A percentile compares a stretch with the other conserved stretches of the same genome.
phyloP scores from a whole-genome alignment of 2,888 invertebrate genomes.

The Limenitis camilla region DNA sequence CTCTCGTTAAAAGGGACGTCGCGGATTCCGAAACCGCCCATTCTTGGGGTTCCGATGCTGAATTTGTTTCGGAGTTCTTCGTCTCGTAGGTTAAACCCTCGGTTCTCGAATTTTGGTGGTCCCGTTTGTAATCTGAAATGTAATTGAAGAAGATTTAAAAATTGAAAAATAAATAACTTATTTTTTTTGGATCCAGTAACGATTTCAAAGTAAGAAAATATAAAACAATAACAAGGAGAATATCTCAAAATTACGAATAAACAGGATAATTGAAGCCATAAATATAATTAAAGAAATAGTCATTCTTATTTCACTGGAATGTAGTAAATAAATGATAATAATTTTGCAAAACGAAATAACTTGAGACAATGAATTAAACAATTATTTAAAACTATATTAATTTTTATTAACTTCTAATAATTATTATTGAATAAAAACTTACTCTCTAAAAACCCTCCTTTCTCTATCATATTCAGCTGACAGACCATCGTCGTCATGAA shows the following conservation, averaged over 20 bases:
- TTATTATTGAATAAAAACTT: slow-evolving; percentile 29
- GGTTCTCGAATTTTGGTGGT: slow-evolving; percentile 57
- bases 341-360: no score
- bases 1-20: slow-evolving; percentile 63
- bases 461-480: slow-evolving; percentile 67
- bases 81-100: slow-evolving; percentile 60
- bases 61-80: slow-evolving; percentile 63
- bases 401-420: no score
- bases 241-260: no score
- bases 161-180: no score
- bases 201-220: no score
- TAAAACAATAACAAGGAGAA: no score
- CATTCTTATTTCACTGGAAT: not conserved
- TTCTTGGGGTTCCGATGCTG: slow-evolving; percentile 60
- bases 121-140: slow-evolving; percentile 51
- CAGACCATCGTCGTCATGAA: slow-evolving; percentile 65
- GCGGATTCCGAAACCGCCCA: slow-evolving; percentile 69
- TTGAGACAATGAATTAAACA: no score
- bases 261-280: no score
- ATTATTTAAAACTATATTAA: no score
- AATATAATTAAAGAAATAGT: no score
- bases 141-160: no score
- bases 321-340: not conserved
- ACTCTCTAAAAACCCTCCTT: slow-evolving; percentile 63
- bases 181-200: no score